phyloP scores from a whole-genome alignment of 2,113 vertebrate species.

The Tetraodon nigroviridis region DNA sequence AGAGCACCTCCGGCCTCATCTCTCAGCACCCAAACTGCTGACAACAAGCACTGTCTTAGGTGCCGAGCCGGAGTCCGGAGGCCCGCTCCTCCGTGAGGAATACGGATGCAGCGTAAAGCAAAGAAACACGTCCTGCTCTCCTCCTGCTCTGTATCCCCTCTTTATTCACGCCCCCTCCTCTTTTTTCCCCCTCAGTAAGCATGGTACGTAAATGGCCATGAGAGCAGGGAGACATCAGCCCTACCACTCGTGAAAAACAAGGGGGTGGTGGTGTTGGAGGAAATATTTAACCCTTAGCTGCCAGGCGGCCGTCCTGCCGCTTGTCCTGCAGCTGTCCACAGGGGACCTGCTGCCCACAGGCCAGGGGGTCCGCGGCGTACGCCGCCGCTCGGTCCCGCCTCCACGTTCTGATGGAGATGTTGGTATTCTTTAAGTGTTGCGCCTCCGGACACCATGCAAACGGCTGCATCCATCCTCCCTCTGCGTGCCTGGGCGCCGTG shows the following conservation, averaged over 20 bases:
- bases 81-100: slow-evolving; percentile 47
- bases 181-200: slow-evolving; percentile 39
- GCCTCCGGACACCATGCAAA: no score
- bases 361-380: slow-evolving; percentile 2
- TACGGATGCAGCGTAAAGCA: slow-evolving; percentile 41
- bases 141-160: slow-evolving; percentile 21
- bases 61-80: slow-evolving; percentile 52
- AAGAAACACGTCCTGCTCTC: slow-evolving; percentile 34
- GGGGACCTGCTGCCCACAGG: neutral
- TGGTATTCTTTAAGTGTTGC: no score
- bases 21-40: slow-evolving; percentile 55
- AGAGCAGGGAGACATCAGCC: slow-evolving; percentile 57
- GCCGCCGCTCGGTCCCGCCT: slow-evolving; percentile 15
- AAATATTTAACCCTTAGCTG: slow-evolving; percentile 66
- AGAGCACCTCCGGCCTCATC: slow-evolving; percentile 65
- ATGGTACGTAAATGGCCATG: slow-evolving; percentile 53
- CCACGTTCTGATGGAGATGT: slow-evolving; percentile 15
- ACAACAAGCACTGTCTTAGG: slow-evolving; percentile 38
- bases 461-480: neutral
- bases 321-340: slow-evolving; percentile 24
- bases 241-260: slow-evolving; percentile 64
- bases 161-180: slow-evolving; percentile 6
- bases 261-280: slow-evolving; percentile 44
- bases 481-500: neutral
- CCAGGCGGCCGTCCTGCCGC: slow-evolving; percentile 23